Base-by-base conservation (phyloP, 2,113 vertebrate genomes). In the Ahaetulla prasina region DNA sequence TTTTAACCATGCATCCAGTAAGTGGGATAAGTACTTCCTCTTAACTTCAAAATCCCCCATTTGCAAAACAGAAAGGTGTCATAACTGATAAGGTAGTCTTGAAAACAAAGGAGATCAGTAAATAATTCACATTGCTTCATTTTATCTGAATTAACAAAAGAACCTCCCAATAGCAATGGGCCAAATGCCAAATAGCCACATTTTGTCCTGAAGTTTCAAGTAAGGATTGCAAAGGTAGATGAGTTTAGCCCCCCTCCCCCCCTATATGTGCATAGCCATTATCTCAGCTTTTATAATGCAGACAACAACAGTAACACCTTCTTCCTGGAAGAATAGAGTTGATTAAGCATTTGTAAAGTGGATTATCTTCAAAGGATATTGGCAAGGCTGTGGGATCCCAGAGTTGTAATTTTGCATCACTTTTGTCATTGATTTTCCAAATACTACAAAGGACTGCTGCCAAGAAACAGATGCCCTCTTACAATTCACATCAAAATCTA, bases 221-320 rank as follows among this genome's bases (percentile, higher is more conserved):
- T 85, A 53, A 49, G 53, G 95, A 43, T 25, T 93, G 95, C 95
- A 96, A 95, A 85, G 54, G 87, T 96, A 96, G 90, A 92, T 94
- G 93, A 57, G 55, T 3, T 57, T 57, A 25, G 55, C 22, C 54
- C 16, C 54, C 20, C 54, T 2, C 22, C 55, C 8, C 8, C 23
- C 8, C 95, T 94, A 94, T 92, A 93, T 47, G 87, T 95, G 93
- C 95, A 47, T 25, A 50, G 91, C 93, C 95, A 95, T 91, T 52
- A 94, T 94, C 95, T 95, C 94, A 95, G 90, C 94, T 91, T 45
- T 92, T 92, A 94, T 94, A 95, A 95, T 60, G 45, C 91, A 84
- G 91, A 95, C 93, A 49, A 91, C 55, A 55, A 39, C 80, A 45
- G 45, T 85, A 90, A 92, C 88, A 92, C 88, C 80, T 49, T 92